phyloP scores from a whole-genome alignment of 2,113 vertebrate species.

The Calyptomena viridis region DNA sequence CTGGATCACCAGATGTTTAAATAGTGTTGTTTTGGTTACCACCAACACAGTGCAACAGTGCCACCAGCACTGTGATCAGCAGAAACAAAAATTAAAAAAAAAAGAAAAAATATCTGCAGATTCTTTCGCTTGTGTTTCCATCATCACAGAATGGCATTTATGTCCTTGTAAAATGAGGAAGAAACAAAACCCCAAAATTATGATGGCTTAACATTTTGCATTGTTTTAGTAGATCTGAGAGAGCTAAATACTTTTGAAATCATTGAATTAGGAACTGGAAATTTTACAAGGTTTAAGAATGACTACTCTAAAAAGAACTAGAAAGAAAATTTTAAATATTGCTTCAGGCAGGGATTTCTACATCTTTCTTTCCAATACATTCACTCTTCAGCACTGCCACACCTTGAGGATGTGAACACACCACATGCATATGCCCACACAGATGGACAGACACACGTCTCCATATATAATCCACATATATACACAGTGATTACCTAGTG shows the following conservation, averaged over 20 bases:
- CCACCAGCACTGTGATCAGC: neutral
- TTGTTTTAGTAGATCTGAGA: neutral
- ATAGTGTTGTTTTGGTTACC: neutral
- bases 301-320: neutral
- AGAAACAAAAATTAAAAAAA: neutral
- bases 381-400: slow-evolving; percentile 17
- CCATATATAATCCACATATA: neutral
- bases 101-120: neutral
- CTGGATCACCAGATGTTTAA: neutral
- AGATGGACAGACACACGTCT: neutral
- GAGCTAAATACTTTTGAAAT: neutral
- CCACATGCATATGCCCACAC: neutral
- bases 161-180: neutral
- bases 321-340: neutral
- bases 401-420: slow-evolving; percentile 26
- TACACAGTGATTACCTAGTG: neutral
- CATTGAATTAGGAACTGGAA: neutral
- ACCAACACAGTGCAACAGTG: neutral
- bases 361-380: slow-evolving; percentile 32
- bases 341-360: slow-evolving; percentile 10
- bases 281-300: slow-evolving; percentile 12
- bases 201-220: neutral
- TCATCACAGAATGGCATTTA: neutral
- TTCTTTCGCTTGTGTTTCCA: neutral
- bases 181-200: neutral